Percentiles rank a stretch among this genome's conserved stretches.
phyloP scores from a whole-genome alignment of 2,888 invertebrate genomes.

The Leucophenga montana region DNA sequence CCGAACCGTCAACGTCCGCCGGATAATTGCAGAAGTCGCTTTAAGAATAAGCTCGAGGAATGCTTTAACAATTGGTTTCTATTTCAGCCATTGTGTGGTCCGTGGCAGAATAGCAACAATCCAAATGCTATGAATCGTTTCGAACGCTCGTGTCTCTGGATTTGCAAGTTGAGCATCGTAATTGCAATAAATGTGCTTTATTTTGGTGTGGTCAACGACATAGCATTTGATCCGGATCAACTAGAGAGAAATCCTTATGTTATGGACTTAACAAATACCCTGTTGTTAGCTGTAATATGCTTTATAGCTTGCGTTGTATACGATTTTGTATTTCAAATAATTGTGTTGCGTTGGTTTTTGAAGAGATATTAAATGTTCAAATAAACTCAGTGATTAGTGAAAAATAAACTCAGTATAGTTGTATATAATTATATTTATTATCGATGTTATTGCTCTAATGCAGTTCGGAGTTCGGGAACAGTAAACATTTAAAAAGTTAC shows the following conservation, averaged over 20 bases:
- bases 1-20: neutral
- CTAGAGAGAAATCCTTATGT: accelerated
- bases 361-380: too few species aligned
- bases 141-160: constrained; percentile 36
- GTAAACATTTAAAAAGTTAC: too few species aligned
- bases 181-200: constrained; percentile 4
- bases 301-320: neutral
- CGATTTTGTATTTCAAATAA: too few species aligned
- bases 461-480: too few species aligned
- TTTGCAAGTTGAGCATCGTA: constrained; percentile 33
- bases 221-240: neutral
- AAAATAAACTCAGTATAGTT: too few species aligned
- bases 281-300: neutral
- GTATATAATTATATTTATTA: too few species aligned
- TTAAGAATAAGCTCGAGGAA: constrained; percentile 23
- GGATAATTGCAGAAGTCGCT: constrained; percentile 27
- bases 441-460: too few species aligned
- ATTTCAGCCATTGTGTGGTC: constrained; percentile 30
- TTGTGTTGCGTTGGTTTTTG: too few species aligned
- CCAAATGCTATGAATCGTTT: constrained; percentile 33
- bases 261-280: neutral
- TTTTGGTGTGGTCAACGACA: constrained; percentile 4
- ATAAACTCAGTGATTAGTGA: too few species aligned
- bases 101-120: constrained; percentile 34
- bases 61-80: constrained; percentile 33